These are phyloP conservation scores for Fringilla coelebs DNA, from an alignment of 2,797 vertebrate genomes.

Conservation along the genomic window DNA sequence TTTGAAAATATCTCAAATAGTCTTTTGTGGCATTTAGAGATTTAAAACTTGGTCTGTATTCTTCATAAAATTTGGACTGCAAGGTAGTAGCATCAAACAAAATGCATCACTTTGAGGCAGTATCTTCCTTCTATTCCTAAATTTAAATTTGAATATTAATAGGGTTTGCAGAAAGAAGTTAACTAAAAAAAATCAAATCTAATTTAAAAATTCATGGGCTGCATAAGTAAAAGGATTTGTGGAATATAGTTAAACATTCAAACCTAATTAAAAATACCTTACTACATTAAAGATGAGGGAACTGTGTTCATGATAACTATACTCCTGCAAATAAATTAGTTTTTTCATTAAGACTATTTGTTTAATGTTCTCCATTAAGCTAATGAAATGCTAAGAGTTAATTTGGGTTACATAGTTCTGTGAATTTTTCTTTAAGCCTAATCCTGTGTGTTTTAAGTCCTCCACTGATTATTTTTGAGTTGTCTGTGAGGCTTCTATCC, in stretches of 20 bases:
- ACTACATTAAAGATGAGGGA: slow-evolving; percentile 10
- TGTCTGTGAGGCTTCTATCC: not conserved
- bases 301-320: not conserved
- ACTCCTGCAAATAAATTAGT: slow-evolving; percentile 28
- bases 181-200: slow-evolving; percentile 38
- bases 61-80: not conserved
- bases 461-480: not conserved
- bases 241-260: slow-evolving; percentile 8
- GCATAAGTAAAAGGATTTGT: slow-evolving; percentile 32
- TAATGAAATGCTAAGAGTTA: slow-evolving; percentile 27
- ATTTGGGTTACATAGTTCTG: not conserved
- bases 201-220: slow-evolving; percentile 65
- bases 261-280: slow-evolving; percentile 40
- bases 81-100: not conserved
- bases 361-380: slow-evolving; percentile 25
- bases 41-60: not conserved
- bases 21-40: not conserved
- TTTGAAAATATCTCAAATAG: not conserved
- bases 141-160: slow-evolving; percentile 63
- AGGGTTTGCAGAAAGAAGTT: slow-evolving; percentile 40
- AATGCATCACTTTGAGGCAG: slow-evolving; percentile 43
- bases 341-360: slow-evolving; percentile 17
- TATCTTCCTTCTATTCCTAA: not conserved
- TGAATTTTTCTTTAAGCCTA: slow-evolving; percentile 9
- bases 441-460: not conserved